Percentiles rank a stretch among this genome's conserved stretches.
Evolutionary conservation across 2,113 vertebrate genomes (phyloP).

Genomic region (Pantherophis guttatus): DNA sequence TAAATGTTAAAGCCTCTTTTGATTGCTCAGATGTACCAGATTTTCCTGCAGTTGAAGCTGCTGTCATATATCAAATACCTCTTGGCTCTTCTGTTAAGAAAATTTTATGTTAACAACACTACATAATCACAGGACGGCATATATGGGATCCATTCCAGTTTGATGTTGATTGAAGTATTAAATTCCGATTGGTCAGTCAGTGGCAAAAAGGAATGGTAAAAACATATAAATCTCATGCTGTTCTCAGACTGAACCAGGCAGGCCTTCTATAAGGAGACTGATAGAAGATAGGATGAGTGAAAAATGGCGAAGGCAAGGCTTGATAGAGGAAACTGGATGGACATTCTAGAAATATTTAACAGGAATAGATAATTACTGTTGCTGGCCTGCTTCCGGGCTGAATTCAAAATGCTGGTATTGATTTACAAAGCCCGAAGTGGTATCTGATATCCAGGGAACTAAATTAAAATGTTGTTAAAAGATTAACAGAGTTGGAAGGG

Average conservation of each 20-base stretch:
- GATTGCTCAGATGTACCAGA: background rate
- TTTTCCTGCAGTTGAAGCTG: conserved; percentile 19
- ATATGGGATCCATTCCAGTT: background rate
- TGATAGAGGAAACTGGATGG: background rate
- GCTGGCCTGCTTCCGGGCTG: background rate
- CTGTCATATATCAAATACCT: conserved; percentile 12
- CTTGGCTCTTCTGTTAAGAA: conserved; percentile 20
- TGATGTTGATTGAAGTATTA: background rate
- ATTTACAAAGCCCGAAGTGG: background rate
- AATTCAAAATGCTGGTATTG: background rate
- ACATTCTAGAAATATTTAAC: background rate
- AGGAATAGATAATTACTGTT: background rate
- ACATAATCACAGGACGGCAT: background rate
- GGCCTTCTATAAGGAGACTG: background rate
- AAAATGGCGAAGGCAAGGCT: background rate
- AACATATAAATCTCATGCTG: background rate
- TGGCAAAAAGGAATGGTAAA: background rate
- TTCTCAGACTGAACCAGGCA: background rate
- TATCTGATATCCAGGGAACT: background rate
- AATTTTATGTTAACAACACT: background rate
- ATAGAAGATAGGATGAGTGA: background rate
- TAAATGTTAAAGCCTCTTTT: conserved; percentile 25
- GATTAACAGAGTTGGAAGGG: too few species aligned
- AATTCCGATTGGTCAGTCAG: background rate
- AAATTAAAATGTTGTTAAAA: background rate